Evolutionary conservation across 2,113 vertebrate species (phyloP).

Genomic region (Lethenteron camtschaticum): DNA sequence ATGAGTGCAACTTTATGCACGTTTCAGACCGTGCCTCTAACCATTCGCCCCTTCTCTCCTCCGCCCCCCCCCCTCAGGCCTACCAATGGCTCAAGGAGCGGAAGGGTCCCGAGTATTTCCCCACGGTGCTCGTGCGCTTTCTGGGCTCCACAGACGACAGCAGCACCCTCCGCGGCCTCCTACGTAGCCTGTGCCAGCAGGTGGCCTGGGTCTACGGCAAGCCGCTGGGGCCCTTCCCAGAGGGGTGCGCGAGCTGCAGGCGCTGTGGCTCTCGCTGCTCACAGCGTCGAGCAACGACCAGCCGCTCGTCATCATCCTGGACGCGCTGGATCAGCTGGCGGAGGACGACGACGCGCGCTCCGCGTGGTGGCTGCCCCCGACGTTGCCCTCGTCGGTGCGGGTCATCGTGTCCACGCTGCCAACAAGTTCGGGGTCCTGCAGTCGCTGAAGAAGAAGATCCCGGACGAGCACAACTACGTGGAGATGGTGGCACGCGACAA

Average conservation of each 20-base stretch:
- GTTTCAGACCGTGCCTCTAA: background rate
- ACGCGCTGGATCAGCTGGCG: slow-evolving; percentile 70
- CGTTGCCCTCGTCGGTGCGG: slow-evolving; percentile 70
- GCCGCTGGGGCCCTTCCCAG: slow-evolving; percentile 73
- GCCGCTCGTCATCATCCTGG: slow-evolving; percentile 67
- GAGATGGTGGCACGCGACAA: slow-evolving; percentile 63
- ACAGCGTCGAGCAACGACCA: slow-evolving; percentile 72
- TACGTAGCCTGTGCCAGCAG: slow-evolving; percentile 87
- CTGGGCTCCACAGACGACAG: slow-evolving; percentile 65
- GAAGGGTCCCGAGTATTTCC: slow-evolving; percentile 73
- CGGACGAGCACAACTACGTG: slow-evolving; percentile 59
- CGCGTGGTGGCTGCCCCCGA: slow-evolving; percentile 84
- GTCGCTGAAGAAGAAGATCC: slow-evolving; percentile 67
- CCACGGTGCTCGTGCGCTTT: slow-evolving; percentile 71
- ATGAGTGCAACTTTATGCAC: no score
- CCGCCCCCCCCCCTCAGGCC: slow-evolving; percentile 25
- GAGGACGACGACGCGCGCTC: slow-evolving; percentile 72
- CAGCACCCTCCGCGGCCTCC: slow-evolving; percentile 53
- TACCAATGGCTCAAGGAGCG: slow-evolving; percentile 79
- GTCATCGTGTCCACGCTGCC: slow-evolving; percentile 75
- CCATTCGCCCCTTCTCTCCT: background rate
- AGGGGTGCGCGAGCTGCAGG: slow-evolving; percentile 77
- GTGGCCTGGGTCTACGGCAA: slow-evolving; percentile 76
- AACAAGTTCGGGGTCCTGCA: slow-evolving; percentile 89
- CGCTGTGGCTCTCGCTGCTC: slow-evolving; percentile 71